These are phyloP conservation scores for Choreutis nemorana DNA, from an alignment of 2,888 invertebrate species.

Conservation along the genomic window DNA sequence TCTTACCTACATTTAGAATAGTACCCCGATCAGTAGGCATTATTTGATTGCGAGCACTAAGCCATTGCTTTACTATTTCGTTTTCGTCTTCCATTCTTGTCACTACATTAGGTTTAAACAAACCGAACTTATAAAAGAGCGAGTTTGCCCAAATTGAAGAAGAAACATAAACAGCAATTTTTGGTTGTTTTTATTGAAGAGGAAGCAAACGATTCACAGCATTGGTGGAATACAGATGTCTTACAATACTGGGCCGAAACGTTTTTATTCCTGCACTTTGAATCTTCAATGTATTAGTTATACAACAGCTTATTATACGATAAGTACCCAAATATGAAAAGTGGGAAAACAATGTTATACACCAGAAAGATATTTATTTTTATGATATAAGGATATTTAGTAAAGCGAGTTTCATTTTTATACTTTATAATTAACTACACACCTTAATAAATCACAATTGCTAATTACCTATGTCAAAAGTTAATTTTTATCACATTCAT, in stretches of 20 bases:
- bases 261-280: constrained; percentile 42
- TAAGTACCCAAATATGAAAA: constrained; percentile 61
- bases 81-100: not conserved
- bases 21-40: no score
- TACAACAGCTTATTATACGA: constrained; percentile 54
- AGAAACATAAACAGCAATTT: constrained; percentile 37
- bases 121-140: not conserved
- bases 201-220: constrained; percentile 67
- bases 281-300: constrained; percentile 38
- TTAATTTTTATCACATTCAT: constrained; percentile 63
- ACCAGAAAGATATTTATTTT: no score
- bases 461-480: constrained; percentile 55
- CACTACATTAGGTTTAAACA: not conserved
- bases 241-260: constrained; percentile 59
- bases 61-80: no score
- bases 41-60: no score
- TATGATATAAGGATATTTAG: constrained; percentile 49
- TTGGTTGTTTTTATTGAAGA: constrained; percentile 64
- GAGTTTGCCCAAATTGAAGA: constrained; percentile 14
- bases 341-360: constrained; percentile 49
- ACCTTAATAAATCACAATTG: constrained; percentile 63
- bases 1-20: no score
- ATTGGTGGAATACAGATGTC: constrained; percentile 63
- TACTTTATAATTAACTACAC: constrained; percentile 47
- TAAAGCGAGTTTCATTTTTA: constrained; percentile 50